Evolutionary conservation across 2,113 vertebrate species (phyloP).

Genomic region (Corythaeola cristata): DNA sequence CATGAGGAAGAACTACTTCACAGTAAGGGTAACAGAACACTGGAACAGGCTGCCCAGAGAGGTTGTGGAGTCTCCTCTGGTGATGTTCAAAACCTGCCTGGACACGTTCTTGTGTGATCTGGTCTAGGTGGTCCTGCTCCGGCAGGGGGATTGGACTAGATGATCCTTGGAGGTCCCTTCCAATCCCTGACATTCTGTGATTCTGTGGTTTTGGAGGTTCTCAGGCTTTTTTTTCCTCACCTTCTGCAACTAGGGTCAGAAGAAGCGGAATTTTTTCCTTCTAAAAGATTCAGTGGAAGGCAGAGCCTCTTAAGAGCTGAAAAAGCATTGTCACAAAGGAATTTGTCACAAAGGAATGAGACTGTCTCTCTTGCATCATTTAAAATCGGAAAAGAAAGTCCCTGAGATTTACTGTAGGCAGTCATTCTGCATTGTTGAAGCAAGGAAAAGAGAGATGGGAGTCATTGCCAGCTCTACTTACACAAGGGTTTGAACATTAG

Average conservation of each 20-base stretch:
- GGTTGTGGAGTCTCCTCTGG: too few relatives aligned
- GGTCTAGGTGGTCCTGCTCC: too few relatives aligned
- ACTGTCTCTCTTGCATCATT: background rate
- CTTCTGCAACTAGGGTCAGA: background rate
- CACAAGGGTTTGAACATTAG: background rate
- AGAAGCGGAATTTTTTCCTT: background rate
- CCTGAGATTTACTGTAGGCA: background rate
- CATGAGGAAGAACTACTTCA: too few relatives aligned
- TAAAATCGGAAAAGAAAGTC: background rate
- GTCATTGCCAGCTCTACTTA: background rate
- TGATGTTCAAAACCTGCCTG: too few relatives aligned
- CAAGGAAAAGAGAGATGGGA: background rate
- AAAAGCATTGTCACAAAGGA: background rate
- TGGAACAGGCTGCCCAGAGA: too few relatives aligned
- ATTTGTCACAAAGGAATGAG: background rate
- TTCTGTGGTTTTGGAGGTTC: background rate
- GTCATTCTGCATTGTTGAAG: background rate
- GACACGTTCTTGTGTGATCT: too few relatives aligned
- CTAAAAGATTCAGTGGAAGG: background rate
- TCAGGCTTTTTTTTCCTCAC: background rate
- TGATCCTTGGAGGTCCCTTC: too few relatives aligned
- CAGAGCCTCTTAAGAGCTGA: background rate
- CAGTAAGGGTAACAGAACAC: too few relatives aligned
- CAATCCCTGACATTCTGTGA: too few relatives aligned
- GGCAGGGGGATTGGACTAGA: too few relatives aligned